Base-by-base conservation (phyloP, 2,113 vertebrate genomes). In the Speoplatyrhinus poulsoni region DNA sequence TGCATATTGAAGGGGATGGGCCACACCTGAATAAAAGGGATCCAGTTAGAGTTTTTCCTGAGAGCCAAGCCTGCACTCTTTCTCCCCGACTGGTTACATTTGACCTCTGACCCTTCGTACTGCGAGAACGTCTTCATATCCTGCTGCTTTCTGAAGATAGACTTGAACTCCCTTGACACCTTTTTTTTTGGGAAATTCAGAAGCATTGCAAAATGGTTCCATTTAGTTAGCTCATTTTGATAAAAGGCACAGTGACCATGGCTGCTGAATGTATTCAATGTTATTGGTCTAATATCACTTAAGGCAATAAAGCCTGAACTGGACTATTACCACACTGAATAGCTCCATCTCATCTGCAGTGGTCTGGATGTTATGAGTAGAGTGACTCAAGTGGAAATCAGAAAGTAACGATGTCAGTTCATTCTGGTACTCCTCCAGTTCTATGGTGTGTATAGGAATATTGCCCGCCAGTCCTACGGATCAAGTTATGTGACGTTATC, bases 1-100 rank as follows among this genome's bases (percentile, higher is more conserved):
- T 41, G 36, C 36, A 41, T 41, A 41, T 41, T 8, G 7, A 41
- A 8, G 36, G 36, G 5, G 7, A 41, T 41, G 7, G 36, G 36
- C 36, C 36, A 41, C 80, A 92, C 87, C 90, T 92, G 92, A 55
- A 92, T 83, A 72, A 92, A 94, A 57, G 85, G 74, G 63, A 91
- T 85, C 90, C 90, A 94, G 69, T 82, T 86, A 36, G 90, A 90
- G 80, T 17, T 91, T 72, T 94, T 94, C 83, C 80, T 92, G 53
- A 93, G 80, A 73, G 92, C 72, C 67, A 60, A 73, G 56, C 58
- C 56, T 33, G 71, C 72, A 49, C 76, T 86, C 76, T 73, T 80
- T 64, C 84, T 67, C 49, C 75, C 81, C 80, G 81, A 82, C 33
- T 72, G 87, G 48, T 88, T 81, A 3, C 52, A 78, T 50, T 41